Conservation (phyloP, 2,888 invertebrate species). For the Polyploca ridens region DNA sequence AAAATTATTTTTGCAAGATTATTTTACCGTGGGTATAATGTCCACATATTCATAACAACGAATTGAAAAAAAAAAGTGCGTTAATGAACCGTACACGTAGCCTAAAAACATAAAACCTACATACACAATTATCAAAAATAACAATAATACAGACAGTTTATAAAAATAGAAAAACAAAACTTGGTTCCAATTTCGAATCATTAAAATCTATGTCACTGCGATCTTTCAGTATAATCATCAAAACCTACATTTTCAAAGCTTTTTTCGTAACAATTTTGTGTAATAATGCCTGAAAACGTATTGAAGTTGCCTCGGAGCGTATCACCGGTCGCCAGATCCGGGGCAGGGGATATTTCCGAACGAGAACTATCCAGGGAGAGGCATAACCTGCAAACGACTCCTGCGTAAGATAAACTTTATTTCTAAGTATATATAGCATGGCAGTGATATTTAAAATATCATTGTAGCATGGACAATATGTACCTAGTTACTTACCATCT, state of each 20-base stretch:
- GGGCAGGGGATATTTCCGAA: conserved; percentile 76
- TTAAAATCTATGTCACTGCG: conserved; percentile 35
- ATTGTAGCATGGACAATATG: too few relatives aligned
- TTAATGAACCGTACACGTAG: too few relatives aligned
- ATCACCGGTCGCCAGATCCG: conserved; percentile 66
- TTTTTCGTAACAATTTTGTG: conserved; percentile 14
- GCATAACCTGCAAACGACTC: conserved; percentile 63
- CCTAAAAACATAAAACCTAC: too few relatives aligned
- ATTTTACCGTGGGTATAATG: too few relatives aligned
- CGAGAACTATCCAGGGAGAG: conserved; percentile 68
- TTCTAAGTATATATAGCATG: too few relatives aligned
- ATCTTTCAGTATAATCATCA: conserved; percentile 25
- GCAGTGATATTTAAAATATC: too few relatives aligned
- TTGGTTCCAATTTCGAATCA: conserved; percentile 14
- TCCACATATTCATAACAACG: too few relatives aligned
- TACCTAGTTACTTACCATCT: too few relatives aligned
- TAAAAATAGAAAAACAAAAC: conserved; percentile 8
- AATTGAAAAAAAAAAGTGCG: too few relatives aligned
- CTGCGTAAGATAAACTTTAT: conserved; percentile 52
- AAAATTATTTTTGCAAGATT: too few relatives aligned
- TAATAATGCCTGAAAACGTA: conserved; percentile 62
- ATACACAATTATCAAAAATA: not conserved
- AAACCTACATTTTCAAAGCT: conserved; percentile 18
- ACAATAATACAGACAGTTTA: not conserved
- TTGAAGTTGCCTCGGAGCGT: conserved; percentile 61